Base-by-base conservation (phyloP, 92 coral and sea anemone species). In the Porites lobata region DNA sequence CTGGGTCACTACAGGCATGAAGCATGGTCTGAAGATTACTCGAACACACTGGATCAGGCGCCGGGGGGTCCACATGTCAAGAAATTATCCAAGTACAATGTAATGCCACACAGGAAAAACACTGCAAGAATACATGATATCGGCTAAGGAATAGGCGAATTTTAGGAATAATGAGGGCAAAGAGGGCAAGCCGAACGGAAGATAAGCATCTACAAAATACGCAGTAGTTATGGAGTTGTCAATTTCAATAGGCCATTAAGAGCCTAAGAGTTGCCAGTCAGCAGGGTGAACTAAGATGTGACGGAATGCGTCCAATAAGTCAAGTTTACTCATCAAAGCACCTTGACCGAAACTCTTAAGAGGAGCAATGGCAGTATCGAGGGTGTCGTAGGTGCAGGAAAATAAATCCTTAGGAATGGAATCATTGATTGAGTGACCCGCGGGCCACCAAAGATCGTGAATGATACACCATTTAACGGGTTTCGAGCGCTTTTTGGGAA, bases 61-160 rank as follows among this genome's bases (percentile, higher is more conserved):
- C 83, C 18, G 93, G 86, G 21, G 21, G 93, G 86, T 54, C 93
- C 90, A 29, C 89, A 86, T 13, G 93, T 85, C 86, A 80, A 84
- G 65, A 77, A 89, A 50, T 89, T 86, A 43, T 89, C 92, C 1
- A 89, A 43, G 57, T 84, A 21, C 22, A 21, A 21, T 21, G 24
- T 22, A 89, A 15, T 89, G 90, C 89, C 88, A 85, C 59, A 54
- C 59, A 12, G 13, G 59, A 12, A 9, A 9, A 12, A 12, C 11
- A 1, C 59, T 0, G 2, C 59, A 12, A 12, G 10, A 9, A 12
- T 12, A 12, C 59, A 54, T 54, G 10, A 9, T 0, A 12, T 9
- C 10, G 11, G 0, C 10, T 54, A 54, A 9, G 59, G 13, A 9
- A 54, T 54, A 3, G 11, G 12, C 57, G 57, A 7, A 2, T 11